Evolutionary conservation across 2,888 invertebrate species (phyloP).

Genomic region (Creontiades dilutus): DNA sequence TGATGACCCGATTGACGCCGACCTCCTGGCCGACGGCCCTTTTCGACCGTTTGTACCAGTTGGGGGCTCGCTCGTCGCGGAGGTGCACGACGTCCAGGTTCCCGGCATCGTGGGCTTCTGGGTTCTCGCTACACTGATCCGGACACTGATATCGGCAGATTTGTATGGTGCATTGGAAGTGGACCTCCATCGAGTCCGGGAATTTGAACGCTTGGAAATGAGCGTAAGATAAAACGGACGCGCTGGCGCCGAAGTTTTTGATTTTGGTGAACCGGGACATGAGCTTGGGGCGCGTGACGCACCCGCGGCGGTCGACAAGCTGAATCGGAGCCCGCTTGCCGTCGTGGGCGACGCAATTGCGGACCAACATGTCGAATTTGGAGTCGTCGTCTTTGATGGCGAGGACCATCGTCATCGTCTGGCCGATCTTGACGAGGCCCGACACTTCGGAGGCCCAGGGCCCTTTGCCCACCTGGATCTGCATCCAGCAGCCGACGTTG

Average conservation of each 20-base stretch:
- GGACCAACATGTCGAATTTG: constrained; percentile 96
- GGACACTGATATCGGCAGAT: constrained; percentile 96
- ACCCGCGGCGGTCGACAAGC: constrained; percentile 94
- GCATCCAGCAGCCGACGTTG: constrained; percentile 98
- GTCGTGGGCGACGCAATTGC: constrained; percentile 96
- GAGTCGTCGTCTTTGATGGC: constrained; percentile 97
- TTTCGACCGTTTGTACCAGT: constrained; percentile 89
- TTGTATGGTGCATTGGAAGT: constrained; percentile 97
- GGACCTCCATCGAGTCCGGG: constrained; percentile 97
- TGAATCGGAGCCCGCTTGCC: constrained; percentile 96
- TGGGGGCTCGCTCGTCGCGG: constrained; percentile 90
- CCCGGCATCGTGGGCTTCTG: constrained; percentile 91
- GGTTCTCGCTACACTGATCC: constrained; percentile 86
- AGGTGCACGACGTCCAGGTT: constrained; percentile 82
- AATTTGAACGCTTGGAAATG: constrained; percentile 98
- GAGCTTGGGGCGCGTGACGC: constrained; percentile 95
- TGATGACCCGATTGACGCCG: constrained; percentile 89
- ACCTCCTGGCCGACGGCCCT: constrained; percentile 83
- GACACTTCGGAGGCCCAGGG: constrained; percentile 98
- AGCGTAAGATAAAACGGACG: constrained; percentile 95
- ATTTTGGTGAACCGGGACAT: constrained; percentile 96
- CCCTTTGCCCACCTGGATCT: constrained; percentile 96
- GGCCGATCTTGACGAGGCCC: constrained; percentile 96
- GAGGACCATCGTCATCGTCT: constrained; percentile 97
- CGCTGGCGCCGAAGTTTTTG: constrained; percentile 96